Percentiles rank a stretch among this genome's conserved stretches.
phyloP scores from a whole-genome alignment of 2,888 invertebrate species.

The Carterocephalus palaemon region DNA sequence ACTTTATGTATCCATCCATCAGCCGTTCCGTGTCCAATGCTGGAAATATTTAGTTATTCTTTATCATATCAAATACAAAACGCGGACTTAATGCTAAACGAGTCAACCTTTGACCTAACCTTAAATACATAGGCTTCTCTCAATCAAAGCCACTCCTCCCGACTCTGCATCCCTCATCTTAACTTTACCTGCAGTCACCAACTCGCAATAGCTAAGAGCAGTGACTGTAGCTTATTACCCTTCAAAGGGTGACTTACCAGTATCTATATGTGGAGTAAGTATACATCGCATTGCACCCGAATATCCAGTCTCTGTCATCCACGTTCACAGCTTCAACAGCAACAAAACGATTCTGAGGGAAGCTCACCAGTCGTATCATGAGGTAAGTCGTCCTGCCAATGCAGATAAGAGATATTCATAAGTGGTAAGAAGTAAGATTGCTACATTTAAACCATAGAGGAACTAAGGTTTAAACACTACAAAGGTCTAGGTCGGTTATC shows the following conservation, averaged over 20 bases:
- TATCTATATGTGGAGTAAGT: slow-evolving; percentile 75
- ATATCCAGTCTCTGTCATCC: slow-evolving; percentile 86
- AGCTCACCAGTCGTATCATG: slow-evolving; percentile 80
- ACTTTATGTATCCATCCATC: too few relatives aligned
- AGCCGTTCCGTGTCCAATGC: too few relatives aligned
- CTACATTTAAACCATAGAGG: slow-evolving; percentile 7
- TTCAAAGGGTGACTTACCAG: slow-evolving; percentile 73
- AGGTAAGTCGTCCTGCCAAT: slow-evolving; percentile 74
- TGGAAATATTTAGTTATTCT: too few relatives aligned
- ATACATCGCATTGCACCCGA: slow-evolving; percentile 83
- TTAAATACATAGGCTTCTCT: too few relatives aligned
- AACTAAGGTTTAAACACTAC: too few relatives aligned
- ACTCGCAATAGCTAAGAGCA: too few relatives aligned
- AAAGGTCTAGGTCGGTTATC: too few relatives aligned
- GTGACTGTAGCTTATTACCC: too few relatives aligned
- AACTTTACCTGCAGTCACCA: background rate
- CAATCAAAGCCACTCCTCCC: background rate
- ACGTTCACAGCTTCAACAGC: slow-evolving; percentile 84
- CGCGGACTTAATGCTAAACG: too few relatives aligned
- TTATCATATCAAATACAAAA: too few relatives aligned
- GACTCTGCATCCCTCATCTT: background rate
- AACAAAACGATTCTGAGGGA: slow-evolving; percentile 78
- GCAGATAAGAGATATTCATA: slow-evolving; percentile 9
- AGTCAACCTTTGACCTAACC: too few relatives aligned
- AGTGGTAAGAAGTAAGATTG: slow-evolving; percentile 1